phyloP scores from a whole-genome alignment of 2,797 vertebrate genomes.

The Chelidonichthys spinosus region DNA sequence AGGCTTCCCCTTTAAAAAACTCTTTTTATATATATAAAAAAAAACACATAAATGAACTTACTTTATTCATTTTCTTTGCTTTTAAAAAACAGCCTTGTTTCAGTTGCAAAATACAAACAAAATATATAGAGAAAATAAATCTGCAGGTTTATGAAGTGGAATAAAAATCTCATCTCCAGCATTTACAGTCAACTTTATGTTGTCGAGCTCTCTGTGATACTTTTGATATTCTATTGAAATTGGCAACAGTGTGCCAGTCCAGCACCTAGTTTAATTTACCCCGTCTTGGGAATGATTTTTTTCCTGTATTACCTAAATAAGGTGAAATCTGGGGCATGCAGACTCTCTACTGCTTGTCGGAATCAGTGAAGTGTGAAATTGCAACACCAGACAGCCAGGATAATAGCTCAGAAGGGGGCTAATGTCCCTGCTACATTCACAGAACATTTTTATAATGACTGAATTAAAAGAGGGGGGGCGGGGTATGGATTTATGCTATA shows the following conservation, averaged over 20 bases:
- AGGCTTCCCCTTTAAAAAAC: background rate
- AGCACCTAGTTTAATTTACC: conserved; percentile 76
- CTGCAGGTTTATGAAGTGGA: conserved; percentile 47
- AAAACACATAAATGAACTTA: conserved; percentile 22
- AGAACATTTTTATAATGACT: conserved; percentile 90
- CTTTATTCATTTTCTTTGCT: conserved; percentile 6
- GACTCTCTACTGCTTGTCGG: conserved; percentile 84
- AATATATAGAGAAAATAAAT: background rate
- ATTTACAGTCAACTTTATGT: conserved; percentile 43
- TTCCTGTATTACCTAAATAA: conserved; percentile 86
- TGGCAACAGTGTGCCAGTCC: conserved; percentile 60
- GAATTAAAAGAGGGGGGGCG: conserved; percentile 77
- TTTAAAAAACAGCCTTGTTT: conserved; percentile 1
- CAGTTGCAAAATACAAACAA: conserved; percentile 9
- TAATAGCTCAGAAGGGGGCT: conserved; percentile 91
- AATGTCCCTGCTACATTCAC: conserved; percentile 87
- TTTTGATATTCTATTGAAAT: conserved; percentile 51
- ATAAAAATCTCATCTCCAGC: conserved; percentile 40
- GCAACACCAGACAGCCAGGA: conserved; percentile 88
- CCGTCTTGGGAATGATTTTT: conserved; percentile 79
- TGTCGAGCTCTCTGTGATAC: conserved; percentile 16
- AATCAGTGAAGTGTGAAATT: conserved; percentile 90
- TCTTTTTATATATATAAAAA: background rate
- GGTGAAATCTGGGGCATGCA: conserved; percentile 88
- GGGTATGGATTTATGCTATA: conserved; percentile 78